phyloP scores from a whole-genome alignment of 2,113 vertebrate species.

The Vombatus ursinus region DNA sequence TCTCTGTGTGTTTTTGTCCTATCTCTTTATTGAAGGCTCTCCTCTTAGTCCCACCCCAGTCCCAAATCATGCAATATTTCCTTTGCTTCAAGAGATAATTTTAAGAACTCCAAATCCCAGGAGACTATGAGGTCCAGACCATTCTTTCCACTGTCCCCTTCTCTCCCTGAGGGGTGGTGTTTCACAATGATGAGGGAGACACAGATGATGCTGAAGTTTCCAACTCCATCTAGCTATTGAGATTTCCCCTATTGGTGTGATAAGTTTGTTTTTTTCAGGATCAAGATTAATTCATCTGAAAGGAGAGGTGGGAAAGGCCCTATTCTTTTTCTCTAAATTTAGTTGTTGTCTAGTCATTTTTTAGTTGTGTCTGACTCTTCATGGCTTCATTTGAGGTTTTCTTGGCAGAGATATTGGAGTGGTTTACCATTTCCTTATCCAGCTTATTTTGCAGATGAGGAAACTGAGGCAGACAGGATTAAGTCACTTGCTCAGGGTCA shows the following conservation, averaged over 20 bases:
- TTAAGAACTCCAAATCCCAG: not conserved
- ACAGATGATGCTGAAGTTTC: not conserved
- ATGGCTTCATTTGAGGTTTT: too few species aligned
- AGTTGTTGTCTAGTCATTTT: too few species aligned
- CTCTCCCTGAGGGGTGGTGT: not conserved
- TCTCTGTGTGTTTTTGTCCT: not conserved
- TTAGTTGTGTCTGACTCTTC: too few species aligned
- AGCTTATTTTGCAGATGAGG: too few species aligned
- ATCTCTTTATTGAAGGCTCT: not conserved
- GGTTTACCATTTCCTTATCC: too few species aligned
- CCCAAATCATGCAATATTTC: not conserved
- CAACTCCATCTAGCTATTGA: not conserved
- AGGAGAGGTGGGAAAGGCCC: not conserved
- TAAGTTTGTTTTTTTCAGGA: not conserved
- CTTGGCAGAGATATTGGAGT: too few species aligned
- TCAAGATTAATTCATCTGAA: not conserved
- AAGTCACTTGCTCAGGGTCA: too few species aligned
- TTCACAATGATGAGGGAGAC: not conserved
- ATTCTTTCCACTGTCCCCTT: not conserved
- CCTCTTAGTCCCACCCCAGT: not conserved
- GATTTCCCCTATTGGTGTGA: not conserved
- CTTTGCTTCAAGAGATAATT: not conserved
- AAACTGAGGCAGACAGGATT: too few species aligned
- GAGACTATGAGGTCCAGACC: not conserved
- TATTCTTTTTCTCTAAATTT: not conserved